Conservation (phyloP, 2,888 invertebrate genomes). For the Gymnocheta viridis region DNA sequence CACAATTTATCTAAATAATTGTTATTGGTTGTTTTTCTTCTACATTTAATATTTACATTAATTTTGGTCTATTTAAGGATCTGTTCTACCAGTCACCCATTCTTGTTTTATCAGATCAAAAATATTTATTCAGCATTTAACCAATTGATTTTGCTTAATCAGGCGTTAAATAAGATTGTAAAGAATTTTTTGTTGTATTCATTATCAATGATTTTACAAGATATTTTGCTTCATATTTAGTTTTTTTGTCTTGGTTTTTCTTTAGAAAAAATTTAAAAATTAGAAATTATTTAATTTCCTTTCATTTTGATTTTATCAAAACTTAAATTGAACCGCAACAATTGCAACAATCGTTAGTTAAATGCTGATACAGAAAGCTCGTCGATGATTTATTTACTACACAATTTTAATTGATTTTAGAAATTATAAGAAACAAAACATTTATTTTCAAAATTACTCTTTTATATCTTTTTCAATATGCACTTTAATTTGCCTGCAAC, state of each 20-base stretch:
- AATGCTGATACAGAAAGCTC: not conserved
- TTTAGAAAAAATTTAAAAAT: not conserved
- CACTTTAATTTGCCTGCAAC: too few relatives aligned
- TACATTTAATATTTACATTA: not conserved
- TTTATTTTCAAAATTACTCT: too few relatives aligned
- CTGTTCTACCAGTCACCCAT: not conserved
- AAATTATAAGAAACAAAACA: not conserved
- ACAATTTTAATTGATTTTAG: not conserved
- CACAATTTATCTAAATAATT: not conserved
- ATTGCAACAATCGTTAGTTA: not conserved
- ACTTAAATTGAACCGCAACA: not conserved
- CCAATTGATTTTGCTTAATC: constrained; percentile 67
- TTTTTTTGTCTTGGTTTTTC: not conserved
- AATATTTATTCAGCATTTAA: constrained; percentile 16
- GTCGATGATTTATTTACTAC: not conserved
- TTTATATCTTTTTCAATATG: too few relatives aligned
- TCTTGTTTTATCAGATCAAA: not conserved
- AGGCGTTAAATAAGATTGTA: constrained; percentile 54
- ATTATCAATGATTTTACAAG: not conserved
- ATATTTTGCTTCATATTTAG: constrained; percentile 19
- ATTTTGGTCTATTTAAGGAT: not conserved
- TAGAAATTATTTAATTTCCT: constrained; percentile 17
- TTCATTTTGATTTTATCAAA: constrained; percentile 1
- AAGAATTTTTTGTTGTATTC: not conserved
- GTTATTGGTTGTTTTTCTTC: not conserved